Conservation (phyloP, 1,140 invertebrate species). For the Portunus trituberculatus region DNA sequence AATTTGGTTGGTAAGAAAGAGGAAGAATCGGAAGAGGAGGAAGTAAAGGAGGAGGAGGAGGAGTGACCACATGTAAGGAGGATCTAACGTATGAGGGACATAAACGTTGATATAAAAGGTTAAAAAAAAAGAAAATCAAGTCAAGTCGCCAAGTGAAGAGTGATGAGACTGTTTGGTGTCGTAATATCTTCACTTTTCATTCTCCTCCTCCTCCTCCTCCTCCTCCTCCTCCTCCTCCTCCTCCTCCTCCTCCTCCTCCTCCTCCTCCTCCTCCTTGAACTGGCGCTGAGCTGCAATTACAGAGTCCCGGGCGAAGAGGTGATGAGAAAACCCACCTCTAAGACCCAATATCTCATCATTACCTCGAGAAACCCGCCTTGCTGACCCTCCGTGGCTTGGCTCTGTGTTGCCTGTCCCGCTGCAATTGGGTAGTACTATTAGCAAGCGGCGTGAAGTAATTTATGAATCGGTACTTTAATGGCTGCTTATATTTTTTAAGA, state of each 20-base stretch:
- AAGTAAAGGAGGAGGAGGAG: background rate
- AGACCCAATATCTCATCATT: background rate
- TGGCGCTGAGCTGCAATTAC: constrained; percentile 73
- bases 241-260: background rate
- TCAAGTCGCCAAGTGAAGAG: background rate
- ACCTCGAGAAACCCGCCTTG: background rate
- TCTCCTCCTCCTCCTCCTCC: background rate
- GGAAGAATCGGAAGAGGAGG: background rate
- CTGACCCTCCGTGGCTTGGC: background rate
- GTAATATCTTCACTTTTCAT: background rate
- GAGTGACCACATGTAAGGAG: background rate
- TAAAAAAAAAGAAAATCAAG: background rate
- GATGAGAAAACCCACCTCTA: background rate
- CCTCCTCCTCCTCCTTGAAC: constrained; percentile 50
- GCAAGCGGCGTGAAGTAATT: constrained; percentile 67
- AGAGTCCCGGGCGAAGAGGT: background rate
- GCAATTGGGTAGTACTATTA: constrained; percentile 73
- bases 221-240: background rate
- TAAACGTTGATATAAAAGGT: background rate
- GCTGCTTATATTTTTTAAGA: constrained; percentile 65
- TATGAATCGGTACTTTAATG: constrained; percentile 69
- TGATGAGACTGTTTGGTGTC: background rate
- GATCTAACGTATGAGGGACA: background rate
- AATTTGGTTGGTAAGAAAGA: background rate
- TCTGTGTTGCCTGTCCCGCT: background rate